Conservation (phyloP, 2,888 invertebrate species). For the Lysandra bellargus region DNA sequence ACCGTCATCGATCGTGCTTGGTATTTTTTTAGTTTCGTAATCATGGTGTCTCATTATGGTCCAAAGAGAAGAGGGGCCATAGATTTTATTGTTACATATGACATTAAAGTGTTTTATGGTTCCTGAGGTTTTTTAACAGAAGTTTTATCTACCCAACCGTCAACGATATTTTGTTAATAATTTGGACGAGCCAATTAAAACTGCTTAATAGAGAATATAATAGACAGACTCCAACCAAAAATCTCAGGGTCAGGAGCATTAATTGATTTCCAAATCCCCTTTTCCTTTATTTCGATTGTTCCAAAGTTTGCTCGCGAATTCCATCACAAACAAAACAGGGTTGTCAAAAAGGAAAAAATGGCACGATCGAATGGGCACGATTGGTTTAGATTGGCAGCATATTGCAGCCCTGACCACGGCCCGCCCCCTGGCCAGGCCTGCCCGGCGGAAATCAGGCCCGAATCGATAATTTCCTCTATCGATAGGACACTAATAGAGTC, state of each 20-base stretch:
- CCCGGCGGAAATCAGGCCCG: constrained; percentile 72
- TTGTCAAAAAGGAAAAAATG: constrained; percentile 36
- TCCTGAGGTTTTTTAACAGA: too few species aligned
- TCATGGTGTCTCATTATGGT: too few species aligned
- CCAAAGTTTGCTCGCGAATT: neutral
- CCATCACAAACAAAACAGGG: constrained; percentile 26
- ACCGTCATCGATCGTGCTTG: too few species aligned
- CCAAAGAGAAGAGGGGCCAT: too few species aligned
- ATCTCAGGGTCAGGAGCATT: neutral
- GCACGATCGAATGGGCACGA: constrained; percentile 42
- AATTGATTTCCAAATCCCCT: neutral
- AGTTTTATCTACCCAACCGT: too few species aligned
- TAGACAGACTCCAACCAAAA: neutral
- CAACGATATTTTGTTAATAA: too few species aligned
- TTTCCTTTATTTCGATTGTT: neutral
- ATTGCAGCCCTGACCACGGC: constrained; percentile 55
- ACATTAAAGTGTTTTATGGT: too few species aligned
- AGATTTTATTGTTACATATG: too few species aligned
- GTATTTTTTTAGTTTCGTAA: too few species aligned
- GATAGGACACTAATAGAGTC: constrained; percentile 60
- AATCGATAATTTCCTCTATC: constrained; percentile 74
- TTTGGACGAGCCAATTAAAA: neutral
- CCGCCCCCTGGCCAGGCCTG: constrained; percentile 58
- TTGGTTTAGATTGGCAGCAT: constrained; percentile 47
- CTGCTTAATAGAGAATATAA: neutral